These are phyloP conservation scores for pig (Sus scrofa) DNA, from an alignment of 2,113 vertebrate genomes.

Conservation along the genomic window DNA sequence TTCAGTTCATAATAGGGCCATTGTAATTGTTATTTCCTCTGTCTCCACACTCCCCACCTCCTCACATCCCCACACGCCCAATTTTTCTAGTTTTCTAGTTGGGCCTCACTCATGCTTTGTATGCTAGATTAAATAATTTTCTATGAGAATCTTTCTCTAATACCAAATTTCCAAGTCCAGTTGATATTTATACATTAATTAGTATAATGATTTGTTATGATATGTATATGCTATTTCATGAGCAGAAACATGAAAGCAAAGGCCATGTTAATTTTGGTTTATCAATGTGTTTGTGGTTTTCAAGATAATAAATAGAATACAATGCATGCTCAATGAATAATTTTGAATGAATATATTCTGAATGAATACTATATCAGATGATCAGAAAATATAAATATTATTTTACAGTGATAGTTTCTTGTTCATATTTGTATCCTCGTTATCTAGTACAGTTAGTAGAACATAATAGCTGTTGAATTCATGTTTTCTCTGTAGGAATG, in stretches of 20 bases:
- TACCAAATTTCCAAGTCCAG: not conserved
- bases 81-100: not conserved
- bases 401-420: not conserved
- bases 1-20: not conserved
- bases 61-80: not conserved
- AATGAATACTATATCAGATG: not conserved
- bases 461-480: not conserved
- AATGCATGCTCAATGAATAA: not conserved
- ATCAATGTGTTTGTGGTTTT: not conserved
- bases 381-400: not conserved
- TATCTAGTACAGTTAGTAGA: not conserved
- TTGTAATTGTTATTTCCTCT: not conserved
- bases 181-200: not conserved
- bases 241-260: not conserved
- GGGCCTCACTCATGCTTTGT: not conserved
- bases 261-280: not conserved
- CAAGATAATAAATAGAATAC: not conserved
- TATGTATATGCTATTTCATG: not conserved
- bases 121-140: conserved; percentile 7
- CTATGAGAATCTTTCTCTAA: not conserved
- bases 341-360: not conserved
- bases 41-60: not conserved
- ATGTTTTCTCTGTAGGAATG: conserved; percentile 24
- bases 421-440: not conserved
- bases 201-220: not conserved